Percentiles rank a stretch among this genome's conserved stretches.
Evolutionary conservation across 2,888 invertebrate species (phyloP).

Genomic region (Lasioglossum figueresi): DNA sequence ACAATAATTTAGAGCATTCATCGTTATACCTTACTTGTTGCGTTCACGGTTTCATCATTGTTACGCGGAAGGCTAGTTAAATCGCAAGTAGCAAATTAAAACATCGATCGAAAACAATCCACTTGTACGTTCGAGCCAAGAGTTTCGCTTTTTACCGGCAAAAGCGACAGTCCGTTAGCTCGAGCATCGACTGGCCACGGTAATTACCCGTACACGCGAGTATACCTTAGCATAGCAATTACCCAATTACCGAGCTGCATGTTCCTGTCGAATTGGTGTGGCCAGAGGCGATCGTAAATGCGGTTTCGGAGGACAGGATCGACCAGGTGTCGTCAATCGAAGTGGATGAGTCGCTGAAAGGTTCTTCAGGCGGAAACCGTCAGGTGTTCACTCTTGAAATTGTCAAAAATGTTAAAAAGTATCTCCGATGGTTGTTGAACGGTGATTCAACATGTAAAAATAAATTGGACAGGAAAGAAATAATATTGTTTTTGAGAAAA

Average conservation of each 20-base stretch:
- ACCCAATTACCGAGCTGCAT: conserved; percentile 51
- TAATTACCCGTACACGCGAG: conserved; percentile 37
- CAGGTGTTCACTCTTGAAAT: background rate
- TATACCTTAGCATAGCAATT: conserved; percentile 49
- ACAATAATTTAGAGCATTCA: too few relatives aligned
- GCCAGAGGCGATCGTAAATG: conserved; percentile 23
- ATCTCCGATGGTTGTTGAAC: background rate
- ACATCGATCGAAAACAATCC: conserved; percentile 17
- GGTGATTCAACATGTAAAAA: background rate
- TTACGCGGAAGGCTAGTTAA: background rate
- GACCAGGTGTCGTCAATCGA: conserved; percentile 25
- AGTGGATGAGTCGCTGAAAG: conserved; percentile 20
- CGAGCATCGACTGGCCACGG: conserved; percentile 2
- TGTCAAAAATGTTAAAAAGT: background rate
- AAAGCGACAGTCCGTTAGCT: conserved; percentile 47
- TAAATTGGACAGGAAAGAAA: background rate
- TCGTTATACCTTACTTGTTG: too few relatives aligned
- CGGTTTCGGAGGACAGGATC: conserved; percentile 15
- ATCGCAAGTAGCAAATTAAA: background rate
- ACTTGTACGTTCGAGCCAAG: background rate
- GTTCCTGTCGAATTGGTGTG: conserved; percentile 37
- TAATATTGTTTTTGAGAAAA: background rate
- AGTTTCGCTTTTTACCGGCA: conserved; percentile 41
- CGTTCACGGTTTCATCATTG: background rate
- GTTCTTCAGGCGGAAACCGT: background rate